Evolutionary conservation across 2,797 vertebrate species (phyloP), one percentile per base, ranked within the genome.

Genomic region (Spondyliosoma cantharus): DNA sequence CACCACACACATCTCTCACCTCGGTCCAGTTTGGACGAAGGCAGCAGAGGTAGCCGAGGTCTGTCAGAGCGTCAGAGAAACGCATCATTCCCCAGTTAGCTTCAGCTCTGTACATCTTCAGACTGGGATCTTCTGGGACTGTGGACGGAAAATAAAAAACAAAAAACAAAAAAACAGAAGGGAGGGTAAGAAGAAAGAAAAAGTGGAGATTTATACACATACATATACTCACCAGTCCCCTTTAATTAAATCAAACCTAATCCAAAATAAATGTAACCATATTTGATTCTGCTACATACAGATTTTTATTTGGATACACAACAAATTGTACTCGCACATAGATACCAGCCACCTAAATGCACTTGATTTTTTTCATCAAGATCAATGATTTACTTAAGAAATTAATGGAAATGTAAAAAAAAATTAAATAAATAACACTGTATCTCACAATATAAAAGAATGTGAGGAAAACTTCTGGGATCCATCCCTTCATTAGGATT

Each of bases 11-110:
- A 3, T 62, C 25, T 60, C 87, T 89, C 63, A 97, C 97, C 95
- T 97, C 92, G 0, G 89, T 92, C 87, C 95, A 93, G 69, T 83
- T 93, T 29, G 96, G 96, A 68, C 95, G 94, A 88, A 93, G 91
- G 87, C 69, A 90, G 89, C 96, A 97, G 80, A 96, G 92, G 19
- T 94, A 88, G 3, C 96, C 94, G 73, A 97, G 90, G 90, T 97
- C 97, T 22, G 84, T 87, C 86, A 97, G 93, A 0, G 96, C 96
- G 3, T 91, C 94, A 0, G 86, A 78, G 27, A 94, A 93, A 50
- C 60, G 90, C 43, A 88, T 88, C 84, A 97, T 90, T 0, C 92
- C 94, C 62, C 86, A 17, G 17, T 94, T 90, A 0, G 92, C 96
- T 87, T 97, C 96, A 8, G 95, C 95, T 81, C 95, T 92, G 89